Evolutionary conservation across 2,797 vertebrate species (phyloP), one percentile per base, ranked within the genome.

Genomic region (Bradypodion pumilum): DNA sequence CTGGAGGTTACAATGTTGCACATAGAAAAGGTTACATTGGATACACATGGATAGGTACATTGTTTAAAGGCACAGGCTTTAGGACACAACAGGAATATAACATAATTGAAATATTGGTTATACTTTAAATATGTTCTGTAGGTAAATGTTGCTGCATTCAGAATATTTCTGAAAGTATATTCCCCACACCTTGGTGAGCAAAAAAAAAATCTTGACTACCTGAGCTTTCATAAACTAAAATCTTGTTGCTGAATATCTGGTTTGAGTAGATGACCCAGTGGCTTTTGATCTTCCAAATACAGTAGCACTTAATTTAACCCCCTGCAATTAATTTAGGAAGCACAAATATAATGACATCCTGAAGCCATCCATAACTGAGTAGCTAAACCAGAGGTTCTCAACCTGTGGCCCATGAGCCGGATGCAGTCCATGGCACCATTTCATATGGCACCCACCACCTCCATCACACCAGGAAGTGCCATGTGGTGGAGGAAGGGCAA

Each of bases 161-260:
- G 72, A 83, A 70, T 84, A 63, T 68, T 27, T 76, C 60, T 75
- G 29, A 29, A 65, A 27, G 5, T 74, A 35, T 52, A 32, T 60
- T 32, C 13, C 3, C 6, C 19, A 10, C 44, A 15, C 21, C 32
- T 7, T 29, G 25, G n/a, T 49, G 72, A 44, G 35, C 56, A 60
- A 60, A 56, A 76, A 40, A 13, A 21, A 32, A 8, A 19, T n/a
- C n/a, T 60, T 29, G 49, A n/a, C 37, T 72, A 19, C 13, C 23
- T 46, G 56, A 62, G 60, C 25, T 82, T 82, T 82, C 74, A 73
- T 81, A 81, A 16, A 35, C 21, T 27, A 29, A 65, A 82, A 63
- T 65, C n/a, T 25, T 49, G 10, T 29, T 35, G 80, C 40, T 74
- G 40, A 49, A 40, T 15, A 32, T 81, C 68, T 44, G 5, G 40